Evolutionary conservation across 2,888 invertebrate species (phyloP).

Genomic region (Sarcophaga caerulescens): DNA sequence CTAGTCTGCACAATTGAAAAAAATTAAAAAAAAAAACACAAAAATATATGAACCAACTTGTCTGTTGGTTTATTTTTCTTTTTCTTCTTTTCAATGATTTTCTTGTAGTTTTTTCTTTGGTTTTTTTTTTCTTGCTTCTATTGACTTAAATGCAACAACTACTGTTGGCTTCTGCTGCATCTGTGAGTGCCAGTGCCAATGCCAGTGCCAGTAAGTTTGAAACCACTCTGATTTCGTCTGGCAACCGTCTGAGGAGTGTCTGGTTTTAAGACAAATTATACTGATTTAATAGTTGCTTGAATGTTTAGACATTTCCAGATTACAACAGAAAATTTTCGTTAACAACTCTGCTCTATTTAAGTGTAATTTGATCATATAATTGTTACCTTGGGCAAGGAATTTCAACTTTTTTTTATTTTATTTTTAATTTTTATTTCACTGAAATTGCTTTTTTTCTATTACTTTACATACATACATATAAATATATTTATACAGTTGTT

Average conservation of each 20-base stretch:
- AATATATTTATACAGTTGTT: background rate
- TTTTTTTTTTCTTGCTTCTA: background rate
- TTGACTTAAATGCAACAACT: constrained; percentile 20
- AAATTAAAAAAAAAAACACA: too few species aligned
- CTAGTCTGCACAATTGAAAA: constrained; percentile 34
- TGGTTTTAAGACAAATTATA: constrained; percentile 67
- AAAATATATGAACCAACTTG: background rate
- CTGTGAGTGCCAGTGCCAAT: background rate
- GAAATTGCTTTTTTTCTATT: background rate
- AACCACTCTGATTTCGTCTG: constrained; percentile 49
- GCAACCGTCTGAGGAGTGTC: constrained; percentile 65
- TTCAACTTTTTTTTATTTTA: constrained; percentile 12
- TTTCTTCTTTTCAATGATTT: background rate
- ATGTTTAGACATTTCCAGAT: constrained; percentile 56
- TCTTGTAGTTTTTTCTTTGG: background rate
- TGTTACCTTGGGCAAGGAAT: constrained; percentile 37
- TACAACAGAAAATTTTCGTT: constrained; percentile 59
- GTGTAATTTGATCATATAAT: constrained; percentile 60
- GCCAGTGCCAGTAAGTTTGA: constrained; percentile 7
- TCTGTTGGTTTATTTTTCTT: background rate
- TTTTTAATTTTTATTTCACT: background rate
- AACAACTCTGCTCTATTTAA: constrained; percentile 46
- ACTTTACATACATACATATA: too few species aligned
- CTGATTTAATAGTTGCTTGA: constrained; percentile 60
- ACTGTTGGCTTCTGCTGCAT: constrained; percentile 46